Evolutionary conservation across 2,888 invertebrate genomes (phyloP), one percentile per base, ranked within the genome.

Genomic region (Saturnia pavonia): DNA sequence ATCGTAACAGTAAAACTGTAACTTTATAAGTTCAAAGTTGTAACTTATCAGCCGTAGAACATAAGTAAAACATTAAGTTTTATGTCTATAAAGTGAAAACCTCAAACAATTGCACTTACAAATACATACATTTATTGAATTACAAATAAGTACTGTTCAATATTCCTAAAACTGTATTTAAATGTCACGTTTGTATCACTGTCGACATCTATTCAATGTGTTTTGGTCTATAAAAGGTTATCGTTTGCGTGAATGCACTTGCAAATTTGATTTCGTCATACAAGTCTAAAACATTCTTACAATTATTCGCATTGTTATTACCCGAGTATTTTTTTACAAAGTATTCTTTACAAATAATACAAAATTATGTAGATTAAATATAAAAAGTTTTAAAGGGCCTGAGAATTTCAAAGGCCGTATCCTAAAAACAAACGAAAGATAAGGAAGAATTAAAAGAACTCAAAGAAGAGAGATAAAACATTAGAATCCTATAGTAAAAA

Each of bases 371-470:
- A 40, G 16, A 19, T 34, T 63, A 16, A 51, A n/a, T 27, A 45
- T 48, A 45, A 67, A 16, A 25, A n/a, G 45, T 48, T 48, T 34
- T 16, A 25, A 25, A 27, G 42, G 25, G 7, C 42, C 22, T 9
- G 40, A 54, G 22, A 42, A 66, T 22, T 16, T 25, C n/a, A 54
- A 67, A 63, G 22, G 34, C 66, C 68, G 68, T 60, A 34, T 40
- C 40, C 66, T 51, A 51, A 69, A 65, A 65, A 69, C 69, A 48
- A 34, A 69, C 34, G 34, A 40, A 25, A 68, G 78, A 82, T 80
- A 83, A 82, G 72, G 75, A 78, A 73, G 74, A 72, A 77, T 80
- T 77, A 74, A 77, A 68, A 79, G 76, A 76, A 82, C 76, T 71
- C 71, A 80, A 79, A 80, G 51, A 73, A 76, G 73, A 75, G 40